Percentiles rank a stretch among this genome's conserved stretches.
phyloP scores from a whole-genome alignment of 30 jellyfish, hydroid and myxozoan species.

The Chironex yamaguchii region DNA sequence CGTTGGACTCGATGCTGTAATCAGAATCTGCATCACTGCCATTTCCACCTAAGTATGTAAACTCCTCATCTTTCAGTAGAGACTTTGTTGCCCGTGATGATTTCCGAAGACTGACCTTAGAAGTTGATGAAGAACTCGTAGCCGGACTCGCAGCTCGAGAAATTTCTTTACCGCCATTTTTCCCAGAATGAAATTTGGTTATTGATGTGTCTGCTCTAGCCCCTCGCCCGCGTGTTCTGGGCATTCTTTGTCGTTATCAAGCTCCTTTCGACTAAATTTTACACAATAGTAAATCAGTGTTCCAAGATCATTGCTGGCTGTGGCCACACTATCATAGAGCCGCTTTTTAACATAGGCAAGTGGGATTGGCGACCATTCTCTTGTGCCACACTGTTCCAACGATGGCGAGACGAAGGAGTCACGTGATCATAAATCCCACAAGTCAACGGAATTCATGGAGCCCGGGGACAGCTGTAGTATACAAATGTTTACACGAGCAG shows the following conservation, averaged over 20 bases:
- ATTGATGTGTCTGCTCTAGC: slow-evolving; percentile 64
- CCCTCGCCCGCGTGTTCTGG: slow-evolving; percentile 74
- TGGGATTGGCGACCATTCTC: slow-evolving; percentile 38
- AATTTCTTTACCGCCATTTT: slow-evolving; percentile 86
- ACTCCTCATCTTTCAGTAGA: slow-evolving; percentile 55
- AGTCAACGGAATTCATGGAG: no score
- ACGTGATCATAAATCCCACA: slow-evolving; percentile 89
- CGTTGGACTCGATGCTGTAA: slow-evolving; percentile 71
- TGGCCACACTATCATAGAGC: no score
- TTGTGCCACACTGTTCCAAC: slow-evolving; percentile 75
- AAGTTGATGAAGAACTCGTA: slow-evolving; percentile 67
- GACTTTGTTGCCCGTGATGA: slow-evolving; percentile 58
- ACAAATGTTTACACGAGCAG: no score
- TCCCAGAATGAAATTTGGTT: slow-evolving; percentile 49
- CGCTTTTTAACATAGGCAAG: no score
- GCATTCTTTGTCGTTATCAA: not conserved
- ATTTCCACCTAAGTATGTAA: slow-evolving; percentile 41
- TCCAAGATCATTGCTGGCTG: slow-evolving; percentile 13
- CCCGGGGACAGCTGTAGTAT: no score
- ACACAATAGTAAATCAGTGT: no score
- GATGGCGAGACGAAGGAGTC: slow-evolving; percentile 59
- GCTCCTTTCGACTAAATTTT: slow-evolving; percentile 21
- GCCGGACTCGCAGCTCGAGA: slow-evolving; percentile 85
- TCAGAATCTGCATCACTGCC: slow-evolving; percentile 35
- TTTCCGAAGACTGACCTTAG: slow-evolving; percentile 53